phyloP scores from a whole-genome alignment of 2,113 vertebrate genomes.

The pig (Sus scrofa) region T2T-Sscrofa CM000816.6:85855501-85856000 shows the following conservation, averaged over 20 bases:
- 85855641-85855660: background rate
- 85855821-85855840: background rate
- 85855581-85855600: background rate
- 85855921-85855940: background rate
- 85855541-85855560: too few relatives aligned
- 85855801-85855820: background rate
- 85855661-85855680: background rate
- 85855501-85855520: too few relatives aligned
- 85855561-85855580: too few relatives aligned
- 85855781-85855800: rapidly evolving
- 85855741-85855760: background rate
- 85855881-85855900: background rate
- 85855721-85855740: background rate
- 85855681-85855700: background rate
- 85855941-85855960: background rate
- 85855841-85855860: background rate
- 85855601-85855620: background rate
- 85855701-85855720: background rate
- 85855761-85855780: background rate
- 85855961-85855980: background rate
- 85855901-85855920: background rate
- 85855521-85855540: too few relatives aligned
- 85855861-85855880: background rate
- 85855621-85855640: background rate
- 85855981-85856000: background rate